phyloP scores from a whole-genome alignment of 2,888 invertebrate species.

The Meiosimyza platycephala region DNA sequence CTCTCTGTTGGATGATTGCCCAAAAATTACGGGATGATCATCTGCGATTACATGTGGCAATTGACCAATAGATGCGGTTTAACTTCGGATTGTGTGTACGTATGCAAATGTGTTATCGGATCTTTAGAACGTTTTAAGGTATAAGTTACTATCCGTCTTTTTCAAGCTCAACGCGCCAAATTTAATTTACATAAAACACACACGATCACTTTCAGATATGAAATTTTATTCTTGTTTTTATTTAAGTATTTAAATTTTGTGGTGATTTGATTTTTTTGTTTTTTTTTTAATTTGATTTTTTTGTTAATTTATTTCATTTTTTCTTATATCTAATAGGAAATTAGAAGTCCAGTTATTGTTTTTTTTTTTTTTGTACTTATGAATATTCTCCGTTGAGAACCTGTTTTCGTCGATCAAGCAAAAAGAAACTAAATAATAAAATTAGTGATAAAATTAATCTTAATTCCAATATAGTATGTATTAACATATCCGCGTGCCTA shows the following conservation, averaged over 20 bases:
- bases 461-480: conserved; percentile 17
- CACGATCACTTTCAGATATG: background rate
- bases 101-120: too few species aligned
- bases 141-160: too few species aligned
- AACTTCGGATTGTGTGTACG: background rate
- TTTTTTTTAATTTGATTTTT: background rate
- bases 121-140: too few species aligned
- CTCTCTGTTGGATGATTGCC: background rate
- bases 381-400: conserved; percentile 21
- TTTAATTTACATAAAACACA: conserved; percentile 9
- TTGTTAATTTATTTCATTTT: conserved; percentile 30
- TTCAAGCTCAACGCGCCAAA: conserved; percentile 2
- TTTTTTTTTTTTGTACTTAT: background rate
- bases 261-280: conserved; percentile 22
- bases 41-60: too few species aligned
- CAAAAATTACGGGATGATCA: too few species aligned
- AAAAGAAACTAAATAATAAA: conserved; percentile 13
- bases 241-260: conserved; percentile 32
- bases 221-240: conserved; percentile 28
- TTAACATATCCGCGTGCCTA: conserved; percentile 55
- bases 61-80: conserved; percentile 11
- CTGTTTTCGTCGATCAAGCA: conserved; percentile 35
- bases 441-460: background rate
- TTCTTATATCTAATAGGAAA: background rate
- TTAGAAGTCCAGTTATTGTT: background rate